Evolutionary conservation across 2,888 invertebrate genomes (phyloP), one percentile per base, ranked within the genome.

Genomic region (Thumatha senex): DNA sequence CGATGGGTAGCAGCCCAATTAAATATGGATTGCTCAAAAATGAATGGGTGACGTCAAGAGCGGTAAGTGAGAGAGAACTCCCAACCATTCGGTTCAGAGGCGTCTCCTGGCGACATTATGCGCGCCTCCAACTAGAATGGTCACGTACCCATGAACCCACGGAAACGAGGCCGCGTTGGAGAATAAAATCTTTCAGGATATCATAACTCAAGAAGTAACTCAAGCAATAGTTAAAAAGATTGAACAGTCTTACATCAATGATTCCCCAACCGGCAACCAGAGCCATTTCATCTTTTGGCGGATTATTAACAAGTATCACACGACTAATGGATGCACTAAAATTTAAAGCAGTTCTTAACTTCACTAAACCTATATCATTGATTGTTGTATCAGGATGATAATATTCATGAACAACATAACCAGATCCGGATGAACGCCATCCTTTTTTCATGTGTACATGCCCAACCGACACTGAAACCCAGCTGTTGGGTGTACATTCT

Each of bases 341-440:
- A 5, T 7, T 41, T 5, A 78, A 13, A 0, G 51, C 13, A 0
- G 14, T 33, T 0, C 34, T 34, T 3, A 61, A n/a, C 35, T 33
- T 54, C n/a, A 67, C 42, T 34, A 79, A 31, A 2, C 53, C 66
- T 24, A 79, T 70, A 40, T 79, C 77, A 41, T 60, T 62, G 0
- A 1, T 34, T 39, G 65, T 41, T 7, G 10, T 46, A 0, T 35
- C 4, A 0, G 52, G 33, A 15, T 59, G n/a, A 43, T 70, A 78
- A 4, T 62, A 12, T 15, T 62, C 53, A 44, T 79, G 77, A 3
- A 68, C 40, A 0, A 58, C 8, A 29, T 59, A 76, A 14, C 65
- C 48, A 7, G 40, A 5, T 0, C 31, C 54, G 5, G 43, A 29
- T 2, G 40, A 38, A 7, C 2, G 15, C 5, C 8, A 18, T 12